Conservation (phyloP, 2,113 vertebrate genomes). For the Myrmophylax atrothorax region DNA sequence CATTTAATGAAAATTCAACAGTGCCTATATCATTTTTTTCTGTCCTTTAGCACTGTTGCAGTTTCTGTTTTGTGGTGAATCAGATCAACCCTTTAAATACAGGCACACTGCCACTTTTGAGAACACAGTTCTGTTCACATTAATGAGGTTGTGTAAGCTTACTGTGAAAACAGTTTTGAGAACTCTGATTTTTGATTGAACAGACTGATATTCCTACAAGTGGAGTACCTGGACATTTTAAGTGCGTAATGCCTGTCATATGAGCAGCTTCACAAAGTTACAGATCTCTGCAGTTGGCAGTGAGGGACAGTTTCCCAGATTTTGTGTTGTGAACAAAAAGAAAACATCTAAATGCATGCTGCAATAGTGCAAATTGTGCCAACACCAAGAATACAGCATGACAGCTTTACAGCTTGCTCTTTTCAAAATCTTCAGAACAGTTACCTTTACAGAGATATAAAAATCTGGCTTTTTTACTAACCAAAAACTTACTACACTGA, state of each 20-base stretch:
- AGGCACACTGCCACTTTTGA: not conserved
- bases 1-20: not conserved
- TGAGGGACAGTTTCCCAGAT: not conserved
- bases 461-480: not conserved
- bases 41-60: not conserved
- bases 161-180: not conserved
- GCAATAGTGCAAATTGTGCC: not conserved
- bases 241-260: not conserved
- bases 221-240: not conserved
- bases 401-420: not conserved
- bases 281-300: not conserved
- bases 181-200: not conserved
- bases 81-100: not conserved
- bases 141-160: not conserved
- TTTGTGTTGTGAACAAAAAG: not conserved
- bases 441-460: not conserved
- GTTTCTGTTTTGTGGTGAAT: not conserved
- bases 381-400: not conserved
- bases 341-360: not conserved
- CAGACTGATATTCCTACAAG: not conserved
- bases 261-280: not conserved
- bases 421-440: not conserved
- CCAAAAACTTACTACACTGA: not conserved
- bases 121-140: not conserved
- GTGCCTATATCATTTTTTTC: not conserved